Conservation (phyloP, 2,113 vertebrate species). For the Galbula dea region DNA sequence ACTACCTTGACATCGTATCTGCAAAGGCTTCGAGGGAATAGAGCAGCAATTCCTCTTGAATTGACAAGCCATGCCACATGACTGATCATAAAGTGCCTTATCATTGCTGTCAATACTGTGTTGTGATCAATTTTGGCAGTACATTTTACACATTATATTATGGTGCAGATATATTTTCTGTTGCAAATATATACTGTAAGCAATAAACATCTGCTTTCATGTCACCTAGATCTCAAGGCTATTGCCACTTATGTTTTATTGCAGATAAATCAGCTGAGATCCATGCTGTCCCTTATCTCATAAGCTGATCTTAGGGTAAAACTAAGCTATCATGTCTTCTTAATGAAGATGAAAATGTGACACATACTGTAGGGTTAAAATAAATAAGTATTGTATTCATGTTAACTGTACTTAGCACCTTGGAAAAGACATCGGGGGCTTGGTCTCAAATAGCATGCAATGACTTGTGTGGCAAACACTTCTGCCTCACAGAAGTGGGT, state of each 20-base stretch:
- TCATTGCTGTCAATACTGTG: not conserved
- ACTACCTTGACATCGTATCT: not conserved
- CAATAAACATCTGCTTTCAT: not conserved
- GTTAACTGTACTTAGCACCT: not conserved
- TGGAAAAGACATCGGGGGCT: not conserved
- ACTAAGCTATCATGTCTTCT: not conserved
- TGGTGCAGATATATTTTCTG: not conserved
- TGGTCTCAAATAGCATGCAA: not conserved
- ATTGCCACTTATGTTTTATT: not conserved
- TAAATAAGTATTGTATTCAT: not conserved
- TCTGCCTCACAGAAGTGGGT: not conserved
- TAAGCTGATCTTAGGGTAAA: constrained; percentile 11
- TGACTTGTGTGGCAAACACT: accelerated
- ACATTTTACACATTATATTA: no score
- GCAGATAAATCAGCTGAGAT: not conserved
- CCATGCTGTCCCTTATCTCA: not conserved
- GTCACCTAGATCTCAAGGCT: not conserved
- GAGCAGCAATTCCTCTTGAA: not conserved
- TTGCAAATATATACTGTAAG: not conserved
- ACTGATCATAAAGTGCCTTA: not conserved
- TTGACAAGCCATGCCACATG: not conserved
- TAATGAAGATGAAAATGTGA: not conserved
- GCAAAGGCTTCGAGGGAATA: not conserved
- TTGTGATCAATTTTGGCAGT: not conserved
- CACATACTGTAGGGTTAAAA: not conserved